Base-by-base conservation (phyloP, 2,797 vertebrate species). In the Tragelaphus oryx region DNA sequence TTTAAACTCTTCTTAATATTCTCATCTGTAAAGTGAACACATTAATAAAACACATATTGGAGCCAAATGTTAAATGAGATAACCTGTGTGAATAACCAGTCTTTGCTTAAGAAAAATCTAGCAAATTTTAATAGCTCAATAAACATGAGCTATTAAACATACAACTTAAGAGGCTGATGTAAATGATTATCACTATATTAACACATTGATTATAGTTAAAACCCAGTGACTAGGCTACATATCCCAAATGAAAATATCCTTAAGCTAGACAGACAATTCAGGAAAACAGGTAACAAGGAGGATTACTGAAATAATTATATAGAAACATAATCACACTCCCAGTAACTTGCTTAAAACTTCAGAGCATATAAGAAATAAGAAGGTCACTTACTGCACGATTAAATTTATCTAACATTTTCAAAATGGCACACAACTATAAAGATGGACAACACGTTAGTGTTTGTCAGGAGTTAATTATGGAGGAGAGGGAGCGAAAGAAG, bases 121-220 rank as follows among this genome's bases (percentile, higher is more conserved):
- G 33, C 71, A 92, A 13, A 59, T 8, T 89, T 59, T 22, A 87
- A 54, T 12, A 89, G n/a, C 48, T 87, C 30, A 87, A 65, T 81
- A 92, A 91, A 60, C 44, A n/a, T 52, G 68, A 87, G 82, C 24
- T 93, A 65, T 44, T 89, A 93, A 81, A 41, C 89, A 96, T 1
- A 81, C 52, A 65, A 94, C 91, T 48, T 8, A 95, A 89, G 65
- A 91, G 20, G 60, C 4, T 92, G 71, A 50, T 22, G 41, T 79
- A 85, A 81, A 93, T 78, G 28, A 83, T 71, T 93, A 80, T 52
- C 22, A 89, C 57, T 80, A 85, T 33, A 92, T 24, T 74, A 90
- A 80, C 37, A 81, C 68, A 84, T 2, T 71, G 24, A 80, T 85
- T 93, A 54, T 13, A 80, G 30, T 55, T 92, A 76, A 68, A 92